Base-by-base conservation (phyloP, 2,888 invertebrate species). In the Dryocosmus kuriphilus region DNA sequence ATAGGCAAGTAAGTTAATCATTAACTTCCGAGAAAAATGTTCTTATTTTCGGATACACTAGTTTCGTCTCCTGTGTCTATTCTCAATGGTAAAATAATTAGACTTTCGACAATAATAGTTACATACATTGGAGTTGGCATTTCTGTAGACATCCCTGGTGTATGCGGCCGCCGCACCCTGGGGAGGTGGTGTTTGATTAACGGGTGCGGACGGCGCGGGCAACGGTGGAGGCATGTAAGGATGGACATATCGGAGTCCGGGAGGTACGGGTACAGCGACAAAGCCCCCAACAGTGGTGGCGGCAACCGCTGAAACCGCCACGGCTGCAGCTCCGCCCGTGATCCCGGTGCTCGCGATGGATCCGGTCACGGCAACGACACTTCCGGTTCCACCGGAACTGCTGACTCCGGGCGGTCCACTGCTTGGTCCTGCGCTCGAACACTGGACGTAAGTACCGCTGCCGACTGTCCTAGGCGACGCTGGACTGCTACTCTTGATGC, bases 201-300 rank as follows among this genome's bases (percentile, higher is more conserved):
- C 87, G 81, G 88, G 87, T 74, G 92, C 92, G 79, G 89, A 65
- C 55, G 84, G 82, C 75, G 82, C 79, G 92, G 79, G 92, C 75
- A 88, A 88, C 75, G 89, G 89, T 77, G 85, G 93, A 91, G 89
- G 89, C 76, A 89, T 87, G 80, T 91, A 91, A 78, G 91, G 86
- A 85, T 91, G 91, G 22, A 90, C 90, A 86, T 90, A 91, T 75
- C 91, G 89, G 51, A 91, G 86, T 75, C 89, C 88, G 71, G 88
- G 82, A 91, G 92, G 87, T 92, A 94, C 82, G 89, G 93, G 77
- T 92, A 93, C 88, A 71, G 93, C 27, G 92, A 92, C 78, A 79
- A 80, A 81, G 11, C 78, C 80, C 60, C 82, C 82, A 76, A 79
- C 82, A 74, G 80, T 77, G 80, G 79, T 92, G 92, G 79, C 89